A percentile compares a stretch with the other conserved stretches of the same genome.
Evolutionary conservation across 2,797 vertebrate species (phyloP).

Genomic region (Hydrolagus colliei): DNA sequence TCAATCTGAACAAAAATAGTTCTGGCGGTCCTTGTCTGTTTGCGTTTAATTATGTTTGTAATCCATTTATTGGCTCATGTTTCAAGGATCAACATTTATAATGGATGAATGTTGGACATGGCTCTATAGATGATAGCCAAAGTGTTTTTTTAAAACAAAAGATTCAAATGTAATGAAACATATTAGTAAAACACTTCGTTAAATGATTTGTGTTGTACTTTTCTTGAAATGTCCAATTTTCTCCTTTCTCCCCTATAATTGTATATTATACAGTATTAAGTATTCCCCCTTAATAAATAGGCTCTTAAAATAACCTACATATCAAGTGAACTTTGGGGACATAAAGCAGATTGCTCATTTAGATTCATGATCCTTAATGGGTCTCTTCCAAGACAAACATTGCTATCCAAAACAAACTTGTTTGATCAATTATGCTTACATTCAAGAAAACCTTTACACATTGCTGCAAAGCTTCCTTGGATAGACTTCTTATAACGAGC

Average conservation of each 20-base stretch:
- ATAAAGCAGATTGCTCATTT: no score
- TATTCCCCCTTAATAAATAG: background rate
- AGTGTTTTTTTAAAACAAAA: background rate
- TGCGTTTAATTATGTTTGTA: background rate
- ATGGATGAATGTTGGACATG: background rate
- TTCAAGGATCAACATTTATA: conserved; percentile 15
- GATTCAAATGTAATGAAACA: background rate
- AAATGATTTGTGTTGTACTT: background rate
- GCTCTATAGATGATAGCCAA: no score
- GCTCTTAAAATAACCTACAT: background rate
- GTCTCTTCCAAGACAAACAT: background rate
- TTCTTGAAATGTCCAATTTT: background rate
- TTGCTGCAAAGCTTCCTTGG: no score
- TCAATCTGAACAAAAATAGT: conserved; percentile 23
- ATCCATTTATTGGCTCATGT: background rate
- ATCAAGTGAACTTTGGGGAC: background rate
- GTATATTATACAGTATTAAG: background rate
- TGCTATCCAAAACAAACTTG: background rate
- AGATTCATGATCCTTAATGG: background rate
- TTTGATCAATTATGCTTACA: background rate
- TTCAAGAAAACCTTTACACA: background rate
- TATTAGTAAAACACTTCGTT: no score
- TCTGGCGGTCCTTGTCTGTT: background rate
- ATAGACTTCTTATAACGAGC: no score
- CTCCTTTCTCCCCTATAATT: background rate